Conservation (phyloP, 2,113 vertebrate species). For the Budorcas taxicolor region DNA sequence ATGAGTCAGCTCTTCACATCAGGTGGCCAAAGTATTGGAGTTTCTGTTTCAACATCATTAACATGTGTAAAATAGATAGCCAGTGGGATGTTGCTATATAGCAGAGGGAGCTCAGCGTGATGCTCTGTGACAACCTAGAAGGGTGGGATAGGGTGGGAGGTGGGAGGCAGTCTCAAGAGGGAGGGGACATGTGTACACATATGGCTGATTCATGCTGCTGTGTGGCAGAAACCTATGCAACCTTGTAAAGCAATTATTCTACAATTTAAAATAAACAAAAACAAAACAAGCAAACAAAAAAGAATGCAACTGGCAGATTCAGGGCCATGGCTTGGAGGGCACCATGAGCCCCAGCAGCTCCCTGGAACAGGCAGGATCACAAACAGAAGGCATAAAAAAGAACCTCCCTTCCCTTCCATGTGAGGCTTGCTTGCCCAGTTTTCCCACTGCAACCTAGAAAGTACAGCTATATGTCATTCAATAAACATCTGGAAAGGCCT, state of each 20-base stretch:
- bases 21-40: background rate
- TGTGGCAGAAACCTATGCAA: background rate
- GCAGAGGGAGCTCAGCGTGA: background rate
- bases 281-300: background rate
- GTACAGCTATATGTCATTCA: background rate
- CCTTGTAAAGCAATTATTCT: background rate
- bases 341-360: background rate
- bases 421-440: background rate
- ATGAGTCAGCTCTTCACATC: background rate
- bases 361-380: background rate
- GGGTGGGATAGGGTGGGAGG: background rate
- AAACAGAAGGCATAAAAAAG: background rate
- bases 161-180: background rate
- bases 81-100: background rate
- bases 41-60: background rate
- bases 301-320: background rate
- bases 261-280: background rate
- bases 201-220: background rate
- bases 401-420: background rate
- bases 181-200: background rate
- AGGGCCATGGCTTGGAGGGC: no score
- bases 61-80: background rate
- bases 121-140: background rate
- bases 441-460: background rate
- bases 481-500: background rate